Evolutionary conservation across 2,797 vertebrate species (phyloP), one percentile per base, ranked within the genome.

Genomic region (Hozukius guyotensis): DNA sequence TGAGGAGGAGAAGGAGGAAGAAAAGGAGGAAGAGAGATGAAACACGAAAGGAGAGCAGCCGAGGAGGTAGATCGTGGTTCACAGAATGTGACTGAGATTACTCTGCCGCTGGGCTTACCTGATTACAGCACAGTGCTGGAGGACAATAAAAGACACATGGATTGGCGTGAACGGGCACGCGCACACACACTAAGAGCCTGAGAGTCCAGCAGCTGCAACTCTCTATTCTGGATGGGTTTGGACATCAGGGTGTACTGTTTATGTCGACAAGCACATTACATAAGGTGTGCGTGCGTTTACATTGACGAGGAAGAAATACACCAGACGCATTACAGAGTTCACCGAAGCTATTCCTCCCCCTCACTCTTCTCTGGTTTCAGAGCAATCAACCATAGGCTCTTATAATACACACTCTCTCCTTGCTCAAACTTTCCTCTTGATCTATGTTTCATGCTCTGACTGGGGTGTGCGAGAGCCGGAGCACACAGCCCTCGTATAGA

Each of bases 371-470:
- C 83, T 25, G 70, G 75, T 85, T 91, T 88, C 82, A 87, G 53
- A 83, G 87, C 89, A 87, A 91, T 92, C 90, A 93, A 72, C 77
- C 83, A 72, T 25, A 59, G 72, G 76, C 80, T 87, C 72, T 64
- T 75, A 84, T 84, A 78, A 84, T 80, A 79, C 87, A 56, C 52
- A 57, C 72, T 56, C 77, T 78, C 89, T 80, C 82, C 81, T 60
- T 8, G 60, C 86, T 91, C 81, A 88, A 87, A 89, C 87, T 83
- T 90, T 90, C 87, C 82, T 90, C 90, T 92, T 93, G 90, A 94
- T 93, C 94, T 92, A 91, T 92, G 88, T 93, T 94, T 93, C 85
- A 93, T 91, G 91, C 66, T 76, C 69, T 38, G 65, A 72, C 86
- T 80, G 78, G 83, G 62, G 65, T 79, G 69, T 38, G 42, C 8